These are phyloP conservation scores for Zaprionus gabonicus DNA, from an alignment of 1,140 invertebrate species.

Conservation along the genomic window DNA sequence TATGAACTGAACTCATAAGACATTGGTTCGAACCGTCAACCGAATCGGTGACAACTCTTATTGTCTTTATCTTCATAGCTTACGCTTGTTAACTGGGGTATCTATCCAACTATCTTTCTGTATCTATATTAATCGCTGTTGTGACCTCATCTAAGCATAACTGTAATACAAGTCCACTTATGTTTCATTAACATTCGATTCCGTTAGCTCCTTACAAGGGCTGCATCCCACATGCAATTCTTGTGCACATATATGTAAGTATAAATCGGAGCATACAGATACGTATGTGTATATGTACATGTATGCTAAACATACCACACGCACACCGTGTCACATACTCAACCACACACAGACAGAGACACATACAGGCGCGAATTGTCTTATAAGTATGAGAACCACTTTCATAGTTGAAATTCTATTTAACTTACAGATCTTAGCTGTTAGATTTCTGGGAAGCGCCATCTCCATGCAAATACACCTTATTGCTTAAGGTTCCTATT, in stretches of 20 bases:
- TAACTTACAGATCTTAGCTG: conserved; percentile 77
- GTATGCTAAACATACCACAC: conserved; percentile 20
- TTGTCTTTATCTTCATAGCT: not conserved
- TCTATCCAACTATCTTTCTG: not conserved
- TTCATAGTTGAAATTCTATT: conserved; percentile 56
- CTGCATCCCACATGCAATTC: conserved; percentile 47
- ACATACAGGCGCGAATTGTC: conserved; percentile 2
- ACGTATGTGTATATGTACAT: not conserved
- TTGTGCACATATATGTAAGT: conserved; percentile 29
- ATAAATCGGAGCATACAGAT: conserved; percentile 2
- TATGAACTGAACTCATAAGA: not conserved
- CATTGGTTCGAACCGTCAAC: not conserved
- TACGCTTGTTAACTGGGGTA: not conserved
- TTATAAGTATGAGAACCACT: conserved; percentile 46
- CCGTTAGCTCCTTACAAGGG: conserved; percentile 44
- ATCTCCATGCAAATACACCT: conserved; percentile 58
- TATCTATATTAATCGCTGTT: not conserved
- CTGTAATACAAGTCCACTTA: conserved; percentile 11
- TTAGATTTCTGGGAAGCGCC: conserved; percentile 69
- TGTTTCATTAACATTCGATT: conserved; percentile 7
- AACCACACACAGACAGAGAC: conserved; percentile 8
- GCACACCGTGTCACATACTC: not conserved
- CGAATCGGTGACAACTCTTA: not conserved
- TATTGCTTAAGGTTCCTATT: conserved; percentile 40
- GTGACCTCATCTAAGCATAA: conserved; percentile 27